Evolutionary conservation across 2,888 invertebrate species (phyloP).

Genomic region (Malacosoma neustria): DNA sequence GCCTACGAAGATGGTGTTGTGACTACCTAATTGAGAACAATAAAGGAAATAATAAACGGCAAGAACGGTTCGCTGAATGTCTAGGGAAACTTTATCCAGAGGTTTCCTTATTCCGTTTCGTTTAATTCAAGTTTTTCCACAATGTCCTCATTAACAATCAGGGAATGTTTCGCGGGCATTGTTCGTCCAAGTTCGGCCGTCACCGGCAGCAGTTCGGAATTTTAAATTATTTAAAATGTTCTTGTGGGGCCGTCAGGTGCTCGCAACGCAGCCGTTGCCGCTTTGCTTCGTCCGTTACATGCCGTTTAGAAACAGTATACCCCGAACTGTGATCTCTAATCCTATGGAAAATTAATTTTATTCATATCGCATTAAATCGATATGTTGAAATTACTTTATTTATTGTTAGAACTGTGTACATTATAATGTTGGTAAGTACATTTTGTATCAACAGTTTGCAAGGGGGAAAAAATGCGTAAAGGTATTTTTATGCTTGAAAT

Average conservation of each 20-base stretch:
- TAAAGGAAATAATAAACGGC: conserved; percentile 19
- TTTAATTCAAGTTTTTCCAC: conserved; percentile 53
- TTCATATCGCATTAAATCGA: too few species aligned
- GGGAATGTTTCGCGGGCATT: conserved; percentile 57
- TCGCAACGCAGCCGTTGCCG: conserved; percentile 22
- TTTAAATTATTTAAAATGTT: conserved; percentile 57
- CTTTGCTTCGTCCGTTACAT: too few species aligned
- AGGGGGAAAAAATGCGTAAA: too few species aligned
- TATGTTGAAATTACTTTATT: too few species aligned
- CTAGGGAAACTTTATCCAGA: conserved; percentile 25
- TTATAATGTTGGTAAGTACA: too few species aligned
- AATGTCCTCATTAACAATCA: conserved; percentile 69
- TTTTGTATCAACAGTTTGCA: too few species aligned
- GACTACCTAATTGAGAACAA: neutral
- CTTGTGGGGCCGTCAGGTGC: conserved; percentile 43
- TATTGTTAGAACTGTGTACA: too few species aligned
- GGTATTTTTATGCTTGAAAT: too few species aligned
- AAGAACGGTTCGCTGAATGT: conserved; percentile 23
- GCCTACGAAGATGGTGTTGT: neutral
- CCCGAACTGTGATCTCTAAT: too few species aligned
- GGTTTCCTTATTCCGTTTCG: conserved; percentile 43
- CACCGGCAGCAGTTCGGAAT: conserved; percentile 50
- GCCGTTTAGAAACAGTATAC: too few species aligned
- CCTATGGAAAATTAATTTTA: too few species aligned
- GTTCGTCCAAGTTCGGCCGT: conserved; percentile 56